phyloP scores from a whole-genome alignment of 2,797 vertebrate genomes.

The Melanotaenia nigrans region DNA sequence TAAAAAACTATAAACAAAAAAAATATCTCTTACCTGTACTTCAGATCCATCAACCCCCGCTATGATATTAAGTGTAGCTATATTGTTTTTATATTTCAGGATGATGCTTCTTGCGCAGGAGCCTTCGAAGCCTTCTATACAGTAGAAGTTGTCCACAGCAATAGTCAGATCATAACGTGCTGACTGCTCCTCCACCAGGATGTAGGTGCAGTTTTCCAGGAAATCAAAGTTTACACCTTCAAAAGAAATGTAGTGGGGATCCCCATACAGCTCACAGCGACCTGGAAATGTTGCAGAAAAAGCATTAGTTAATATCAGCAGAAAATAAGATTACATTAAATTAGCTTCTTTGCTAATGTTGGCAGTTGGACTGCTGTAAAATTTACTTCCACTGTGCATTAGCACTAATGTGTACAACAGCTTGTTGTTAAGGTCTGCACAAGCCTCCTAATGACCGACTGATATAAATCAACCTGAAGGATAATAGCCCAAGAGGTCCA shows the following conservation, averaged over 20 bases:
- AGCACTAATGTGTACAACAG: too few relatives aligned
- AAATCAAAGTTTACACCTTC: slow-evolving; percentile 66
- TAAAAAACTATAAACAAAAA: not conserved
- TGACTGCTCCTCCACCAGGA: slow-evolving; percentile 74
- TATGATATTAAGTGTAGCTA: slow-evolving; percentile 64
- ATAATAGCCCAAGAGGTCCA: too few relatives aligned
- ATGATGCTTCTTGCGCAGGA: slow-evolving; percentile 76
- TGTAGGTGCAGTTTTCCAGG: slow-evolving; percentile 72
- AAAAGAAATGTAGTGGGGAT: slow-evolving; percentile 83
- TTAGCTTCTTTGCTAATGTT: too few relatives aligned
- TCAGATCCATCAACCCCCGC: too few relatives aligned
- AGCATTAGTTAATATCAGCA: not conserved
- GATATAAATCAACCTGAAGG: too few relatives aligned
- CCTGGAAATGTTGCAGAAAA: slow-evolving; percentile 53
- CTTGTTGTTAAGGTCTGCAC: too few relatives aligned
- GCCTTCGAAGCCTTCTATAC: not conserved
- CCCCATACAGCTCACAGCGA: slow-evolving; percentile 77
- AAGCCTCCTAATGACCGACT: too few relatives aligned
- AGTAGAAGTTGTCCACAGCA: slow-evolving; percentile 75
- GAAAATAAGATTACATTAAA: not conserved
- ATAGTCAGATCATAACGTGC: slow-evolving; percentile 67
- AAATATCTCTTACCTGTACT: slow-evolving; percentile 39
- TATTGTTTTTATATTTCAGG: slow-evolving; percentile 67
- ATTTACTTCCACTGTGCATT: not conserved
- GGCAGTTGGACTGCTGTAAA: not conserved